A percentile compares a stretch with the other conserved stretches of the same genome.
Evolutionary conservation across 2,888 invertebrate genomes (phyloP).

Genomic region (Heliconius sara): DNA sequence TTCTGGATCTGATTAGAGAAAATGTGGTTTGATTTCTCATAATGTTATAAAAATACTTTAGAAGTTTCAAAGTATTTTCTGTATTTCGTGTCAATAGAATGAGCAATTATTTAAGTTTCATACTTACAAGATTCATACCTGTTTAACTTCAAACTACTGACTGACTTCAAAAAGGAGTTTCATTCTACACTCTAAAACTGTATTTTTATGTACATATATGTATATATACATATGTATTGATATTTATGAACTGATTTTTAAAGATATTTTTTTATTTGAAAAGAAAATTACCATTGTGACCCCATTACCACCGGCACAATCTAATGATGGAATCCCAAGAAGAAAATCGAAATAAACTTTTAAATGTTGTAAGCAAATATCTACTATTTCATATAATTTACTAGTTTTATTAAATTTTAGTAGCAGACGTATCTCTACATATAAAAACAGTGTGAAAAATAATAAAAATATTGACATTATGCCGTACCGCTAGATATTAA

Average conservation of each 20-base stretch:
- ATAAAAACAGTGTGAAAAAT: slow-evolving; percentile 25
- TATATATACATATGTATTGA: no score
- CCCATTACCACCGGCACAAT: not conserved
- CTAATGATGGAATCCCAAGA: not conserved
- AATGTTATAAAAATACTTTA: no score
- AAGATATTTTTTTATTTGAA: not conserved
- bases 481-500: slow-evolving; percentile 49
- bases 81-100: not conserved
- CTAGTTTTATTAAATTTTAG: no score
- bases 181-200: not conserved
- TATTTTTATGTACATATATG: not conserved
- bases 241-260: not conserved
- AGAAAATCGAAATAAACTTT: not conserved
- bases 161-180: no score
- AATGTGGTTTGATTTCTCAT: not conserved
- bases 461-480: slow-evolving; percentile 68
- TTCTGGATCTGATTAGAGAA: not conserved
- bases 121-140: no score
- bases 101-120: not conserved
- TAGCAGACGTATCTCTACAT: no score
- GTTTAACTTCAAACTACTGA: no score
- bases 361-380: not conserved
- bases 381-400: not conserved
- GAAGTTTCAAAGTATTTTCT: not conserved
- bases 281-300: not conserved